phyloP scores from a whole-genome alignment of 2,113 vertebrate species.

The Monopterus albus region DNA sequence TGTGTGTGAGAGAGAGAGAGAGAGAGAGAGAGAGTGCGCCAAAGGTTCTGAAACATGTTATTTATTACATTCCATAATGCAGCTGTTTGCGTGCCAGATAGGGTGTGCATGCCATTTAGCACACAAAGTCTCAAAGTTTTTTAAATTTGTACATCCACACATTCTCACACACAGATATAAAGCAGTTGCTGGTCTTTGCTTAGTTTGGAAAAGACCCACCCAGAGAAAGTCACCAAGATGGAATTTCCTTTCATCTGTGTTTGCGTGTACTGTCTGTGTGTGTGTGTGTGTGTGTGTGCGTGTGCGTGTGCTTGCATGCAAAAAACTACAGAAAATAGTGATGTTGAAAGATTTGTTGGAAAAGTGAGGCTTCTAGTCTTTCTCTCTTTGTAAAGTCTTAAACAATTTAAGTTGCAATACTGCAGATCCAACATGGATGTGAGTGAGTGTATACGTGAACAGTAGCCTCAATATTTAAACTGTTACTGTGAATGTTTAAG shows the following conservation, averaged over 20 bases:
- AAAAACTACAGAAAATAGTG: constrained; percentile 33
- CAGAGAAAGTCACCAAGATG: constrained; percentile 52
- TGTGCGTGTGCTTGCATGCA: constrained; percentile 12
- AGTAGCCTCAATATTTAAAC: not conserved
- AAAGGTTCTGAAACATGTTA: constrained; percentile 9
- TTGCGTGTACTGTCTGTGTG: constrained; percentile 3
- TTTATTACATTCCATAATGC: constrained; percentile 28
- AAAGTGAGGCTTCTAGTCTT: constrained; percentile 19
- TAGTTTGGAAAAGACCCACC: constrained; percentile 45
- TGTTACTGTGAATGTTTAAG: not conserved
- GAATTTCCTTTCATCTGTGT: constrained; percentile 67
- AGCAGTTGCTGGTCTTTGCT: constrained; percentile 15
- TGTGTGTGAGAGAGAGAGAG: not conserved
- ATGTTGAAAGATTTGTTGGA: constrained; percentile 30
- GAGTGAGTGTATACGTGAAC: not conserved
- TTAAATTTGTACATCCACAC: not conserved
- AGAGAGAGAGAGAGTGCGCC: too few species aligned
- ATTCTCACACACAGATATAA: not conserved
- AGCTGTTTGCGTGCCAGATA: constrained; percentile 19
- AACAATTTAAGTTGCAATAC: constrained; percentile 3
- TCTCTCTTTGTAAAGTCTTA: constrained; percentile 3
- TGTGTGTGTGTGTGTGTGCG: constrained; percentile 18
- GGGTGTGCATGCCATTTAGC: too few species aligned
- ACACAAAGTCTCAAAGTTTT: not conserved
- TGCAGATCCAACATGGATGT: not conserved